These are phyloP conservation scores for Zosterops japonicus DNA, from an alignment of 2,113 vertebrate genomes.

Conservation along the genomic window DNA sequence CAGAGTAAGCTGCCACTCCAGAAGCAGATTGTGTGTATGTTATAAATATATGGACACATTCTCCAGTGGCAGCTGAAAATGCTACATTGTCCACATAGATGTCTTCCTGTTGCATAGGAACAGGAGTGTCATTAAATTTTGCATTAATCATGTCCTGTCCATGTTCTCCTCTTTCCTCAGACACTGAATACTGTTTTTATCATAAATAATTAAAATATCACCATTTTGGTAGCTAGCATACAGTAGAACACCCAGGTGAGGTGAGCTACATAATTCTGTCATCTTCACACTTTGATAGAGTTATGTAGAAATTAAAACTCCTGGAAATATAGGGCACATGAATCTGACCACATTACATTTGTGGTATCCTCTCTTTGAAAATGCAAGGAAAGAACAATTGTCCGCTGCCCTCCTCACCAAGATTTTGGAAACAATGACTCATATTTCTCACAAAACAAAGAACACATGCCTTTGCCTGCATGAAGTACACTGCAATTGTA, in stretches of 20 bases:
- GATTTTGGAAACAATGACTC: conserved; percentile 5
- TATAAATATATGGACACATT: not conserved
- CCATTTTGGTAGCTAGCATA: not conserved
- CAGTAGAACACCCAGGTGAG: not conserved
- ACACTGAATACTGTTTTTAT: not conserved
- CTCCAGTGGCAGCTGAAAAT: not conserved
- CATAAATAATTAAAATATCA: not conserved
- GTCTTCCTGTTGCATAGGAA: not conserved
- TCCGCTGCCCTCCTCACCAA: not conserved
- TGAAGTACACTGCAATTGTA: not conserved
- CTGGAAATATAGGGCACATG: not conserved
- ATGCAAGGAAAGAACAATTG: not conserved
- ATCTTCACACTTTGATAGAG: not conserved
- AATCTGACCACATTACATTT: not conserved
- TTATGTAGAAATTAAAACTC: not conserved
- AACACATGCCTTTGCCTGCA: not conserved
- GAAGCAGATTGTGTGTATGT: not conserved
- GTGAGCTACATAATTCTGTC: not conserved
- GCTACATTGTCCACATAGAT: rapidly evolving
- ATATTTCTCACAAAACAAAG: not conserved
- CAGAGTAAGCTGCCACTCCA: not conserved
- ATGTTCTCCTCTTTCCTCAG: not conserved
- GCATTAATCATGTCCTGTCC: not conserved
- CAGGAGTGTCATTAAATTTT: not conserved
- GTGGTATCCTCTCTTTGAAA: not conserved